Evolutionary conservation across 1,140 invertebrate genomes (phyloP).

Genomic region (Nebria ingens): DNA sequence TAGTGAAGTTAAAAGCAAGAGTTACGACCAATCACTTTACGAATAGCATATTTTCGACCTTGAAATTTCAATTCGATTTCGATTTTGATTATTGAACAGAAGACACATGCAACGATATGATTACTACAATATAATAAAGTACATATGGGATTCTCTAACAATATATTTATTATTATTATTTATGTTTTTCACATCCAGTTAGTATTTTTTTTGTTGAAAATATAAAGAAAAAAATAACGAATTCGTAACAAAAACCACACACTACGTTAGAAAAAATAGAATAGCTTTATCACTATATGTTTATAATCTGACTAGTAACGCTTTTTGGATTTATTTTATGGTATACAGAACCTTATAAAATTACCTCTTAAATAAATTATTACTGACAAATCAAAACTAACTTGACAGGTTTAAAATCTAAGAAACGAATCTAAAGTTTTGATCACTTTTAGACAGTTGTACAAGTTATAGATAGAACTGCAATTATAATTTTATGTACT

Average conservation of each 20-base stretch:
- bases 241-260: not conserved
- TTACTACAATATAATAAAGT: not conserved
- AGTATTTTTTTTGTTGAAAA: slow-evolving; percentile 1
- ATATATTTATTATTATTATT: not conserved
- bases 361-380: not conserved
- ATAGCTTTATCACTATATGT: slow-evolving; percentile 6
- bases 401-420: not conserved
- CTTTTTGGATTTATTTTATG: slow-evolving; percentile 6
- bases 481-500: not conserved
- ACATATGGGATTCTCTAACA: not conserved
- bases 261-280: slow-evolving; percentile 8
- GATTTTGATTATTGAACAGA: not conserved
- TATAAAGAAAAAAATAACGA: slow-evolving; percentile 1
- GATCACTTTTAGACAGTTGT: too few species aligned
- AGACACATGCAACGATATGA: not conserved
- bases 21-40: too few species aligned
- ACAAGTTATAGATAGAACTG: too few species aligned
- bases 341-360: slow-evolving; percentile 2
- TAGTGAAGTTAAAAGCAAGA: too few species aligned
- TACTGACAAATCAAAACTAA: not conserved
- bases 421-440: too few species aligned
- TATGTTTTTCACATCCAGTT: not conserved
- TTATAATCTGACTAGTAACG: slow-evolving; percentile 1
- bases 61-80: not conserved
- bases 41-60: not conserved